Evolutionary conservation across 2,888 invertebrate species (phyloP), one percentile per base, ranked within the genome.

Genomic region (Pyrocoelia pectoralis): DNA sequence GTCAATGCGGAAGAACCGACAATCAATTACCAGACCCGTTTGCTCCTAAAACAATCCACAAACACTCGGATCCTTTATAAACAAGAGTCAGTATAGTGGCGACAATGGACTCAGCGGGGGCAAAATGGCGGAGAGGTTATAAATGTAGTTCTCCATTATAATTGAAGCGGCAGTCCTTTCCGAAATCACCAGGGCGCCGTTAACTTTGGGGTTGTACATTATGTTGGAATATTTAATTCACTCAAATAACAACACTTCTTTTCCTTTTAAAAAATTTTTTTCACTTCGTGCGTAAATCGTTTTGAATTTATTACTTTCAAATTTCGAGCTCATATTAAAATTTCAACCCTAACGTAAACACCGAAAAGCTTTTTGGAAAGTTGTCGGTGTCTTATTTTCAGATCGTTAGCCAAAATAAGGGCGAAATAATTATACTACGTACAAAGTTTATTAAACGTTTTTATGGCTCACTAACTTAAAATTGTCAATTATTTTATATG

Each of bases 71-170:
- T 56, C 64, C 59, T 56, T 59, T 64, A 60, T 60, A 64, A 64
- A 64, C 56, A 46, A 40, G 56, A 54, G 54, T 63, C 56, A 57
- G 57, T 57, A 24, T 24, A 63, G 61, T 61, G 52, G 65, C 65
- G 61, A 64, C 66, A 63, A 61, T 66, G 63, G 57, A 66, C 66
- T 50, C 66, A 66, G 60, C 61, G 51, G 66, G 66, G 60, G 57
- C 57, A 66, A 66, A 57, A 64, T 66, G 66, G 66, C 59, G 59
- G 66, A 41, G 55, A 46, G 61, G 66, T 66, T 66, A 66, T 66
- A 66, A 66, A 66, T 66, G 66, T 66, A 66, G 58, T 66, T 59
- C 58, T 48, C 53, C 59, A 56, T 56, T 60, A 63, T 63, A 62
- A 66, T 66, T 66, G 62, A 66, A 60, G 61, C 54, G 43, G 24